A percentile compares a stretch with the other conserved stretches of the same genome.
Evolutionary conservation across 2,113 vertebrate species (phyloP).

Genomic region (human): GRCh38 chr2:53507001-53507500

Average conservation of each 20-base stretch:
- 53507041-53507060: neutral
- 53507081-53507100: neutral
- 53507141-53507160: neutral
- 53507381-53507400: neutral
- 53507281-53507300: neutral
- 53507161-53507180: neutral
- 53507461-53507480: neutral
- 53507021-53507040: neutral
- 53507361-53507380: neutral
- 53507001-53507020: neutral
- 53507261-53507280: neutral
- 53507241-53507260: neutral
- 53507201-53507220: neutral
- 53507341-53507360: neutral
- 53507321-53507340: neutral
- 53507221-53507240: neutral
- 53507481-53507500: constrained; percentile 26
- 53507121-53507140: neutral
- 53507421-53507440: neutral
- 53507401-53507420: neutral
- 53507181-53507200: neutral
- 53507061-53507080: neutral
- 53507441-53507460: constrained; percentile 17
- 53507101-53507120: neutral
- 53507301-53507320: neutral